Evolutionary conservation across 2,888 invertebrate species (phyloP).

Genomic region (Bhutanitis thaidina): DNA sequence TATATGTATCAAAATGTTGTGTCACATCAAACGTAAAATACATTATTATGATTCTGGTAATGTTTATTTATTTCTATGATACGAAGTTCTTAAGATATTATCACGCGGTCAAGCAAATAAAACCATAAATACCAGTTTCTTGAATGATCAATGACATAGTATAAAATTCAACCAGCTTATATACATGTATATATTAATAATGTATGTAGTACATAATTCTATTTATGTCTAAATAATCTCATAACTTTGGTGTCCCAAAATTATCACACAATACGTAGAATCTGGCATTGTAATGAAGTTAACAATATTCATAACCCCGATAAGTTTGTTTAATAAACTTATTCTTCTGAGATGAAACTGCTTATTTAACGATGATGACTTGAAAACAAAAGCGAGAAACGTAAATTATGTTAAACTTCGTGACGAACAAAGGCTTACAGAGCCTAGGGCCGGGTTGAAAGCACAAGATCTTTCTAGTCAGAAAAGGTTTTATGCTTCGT

Average conservation of each 20-base stretch:
- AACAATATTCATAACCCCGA: slow-evolving; percentile 34
- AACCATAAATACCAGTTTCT: too few relatives aligned
- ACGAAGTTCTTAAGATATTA: too few relatives aligned
- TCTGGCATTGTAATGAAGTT: slow-evolving; percentile 4
- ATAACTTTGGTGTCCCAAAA: not conserved
- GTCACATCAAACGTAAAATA: not conserved
- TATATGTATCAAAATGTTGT: too few relatives aligned
- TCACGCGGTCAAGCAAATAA: too few relatives aligned
- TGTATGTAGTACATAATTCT: not conserved
- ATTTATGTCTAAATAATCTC: not conserved
- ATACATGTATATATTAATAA: too few relatives aligned
- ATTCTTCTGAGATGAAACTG: slow-evolving; percentile 24
- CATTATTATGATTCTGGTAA: not conserved
- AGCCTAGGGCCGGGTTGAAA: slow-evolving; percentile 53
- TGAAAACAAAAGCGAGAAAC: slow-evolving; percentile 51
- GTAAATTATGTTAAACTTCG: slow-evolving; percentile 57
- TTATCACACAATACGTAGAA: slow-evolving; percentile 6
- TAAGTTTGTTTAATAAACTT: slow-evolving; percentile 43
- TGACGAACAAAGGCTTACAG: slow-evolving; percentile 55
- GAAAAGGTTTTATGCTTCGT: not conserved
- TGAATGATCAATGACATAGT: too few relatives aligned
- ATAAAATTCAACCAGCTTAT: too few relatives aligned
- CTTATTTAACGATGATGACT: slow-evolving; percentile 44
- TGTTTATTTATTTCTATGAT: too few relatives aligned
- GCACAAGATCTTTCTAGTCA: slow-evolving; percentile 30